Conservation (phyloP, 2,113 vertebrate genomes). For the Pomatorhinus ruficollis region DNA sequence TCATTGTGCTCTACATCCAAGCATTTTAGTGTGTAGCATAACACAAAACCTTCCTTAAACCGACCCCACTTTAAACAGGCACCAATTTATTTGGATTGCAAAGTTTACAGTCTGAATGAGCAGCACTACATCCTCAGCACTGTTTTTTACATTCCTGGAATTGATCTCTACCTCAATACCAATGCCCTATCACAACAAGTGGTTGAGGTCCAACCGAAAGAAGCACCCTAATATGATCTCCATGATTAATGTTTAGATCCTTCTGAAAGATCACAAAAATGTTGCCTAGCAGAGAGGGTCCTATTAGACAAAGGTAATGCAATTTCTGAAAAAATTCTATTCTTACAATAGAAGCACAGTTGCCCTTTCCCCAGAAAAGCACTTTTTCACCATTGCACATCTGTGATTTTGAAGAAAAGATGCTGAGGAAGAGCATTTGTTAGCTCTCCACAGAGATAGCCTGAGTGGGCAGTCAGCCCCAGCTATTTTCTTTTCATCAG, state of each 20-base stretch:
- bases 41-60: background rate
- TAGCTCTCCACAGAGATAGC: background rate
- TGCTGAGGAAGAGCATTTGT: background rate
- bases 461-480: background rate
- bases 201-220: background rate
- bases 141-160: background rate
- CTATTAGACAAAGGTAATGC: background rate
- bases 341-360: background rate
- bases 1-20: background rate
- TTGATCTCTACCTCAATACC: background rate
- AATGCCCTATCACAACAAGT: background rate
- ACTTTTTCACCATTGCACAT: background rate
- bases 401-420: background rate
- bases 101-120: background rate
- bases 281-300: background rate
- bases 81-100: background rate
- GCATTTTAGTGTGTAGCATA: fast-evolving
- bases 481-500: background rate
- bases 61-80: background rate
- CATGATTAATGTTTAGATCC: background rate
- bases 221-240: background rate
- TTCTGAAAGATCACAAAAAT: background rate
- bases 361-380: fast-evolving
- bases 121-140: background rate
- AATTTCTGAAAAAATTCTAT: background rate